Conservation (phyloP, 2,888 invertebrate genomes). For the Spisula solida region DNA sequence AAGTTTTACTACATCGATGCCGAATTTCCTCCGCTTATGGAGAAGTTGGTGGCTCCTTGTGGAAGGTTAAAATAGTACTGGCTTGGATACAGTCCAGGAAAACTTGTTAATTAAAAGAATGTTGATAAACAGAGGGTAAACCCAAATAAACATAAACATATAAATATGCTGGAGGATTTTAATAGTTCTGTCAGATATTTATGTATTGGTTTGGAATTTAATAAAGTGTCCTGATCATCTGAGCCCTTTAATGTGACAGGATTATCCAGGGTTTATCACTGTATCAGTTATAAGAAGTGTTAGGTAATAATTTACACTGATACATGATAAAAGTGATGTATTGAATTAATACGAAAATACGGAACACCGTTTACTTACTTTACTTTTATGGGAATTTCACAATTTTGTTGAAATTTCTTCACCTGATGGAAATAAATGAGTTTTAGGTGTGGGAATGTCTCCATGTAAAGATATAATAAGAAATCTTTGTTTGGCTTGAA, state of each 20-base stretch:
- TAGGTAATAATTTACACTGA: constrained; percentile 26
- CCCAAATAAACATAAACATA: not conserved
- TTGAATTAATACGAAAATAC: not conserved
- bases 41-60: too few species aligned
- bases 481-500: too few species aligned
- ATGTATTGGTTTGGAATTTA: constrained; percentile 29
- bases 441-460: not conserved
- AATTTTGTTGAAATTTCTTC: not conserved
- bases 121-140: too few species aligned
- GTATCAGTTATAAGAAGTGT: constrained; percentile 30
- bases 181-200: constrained; percentile 18
- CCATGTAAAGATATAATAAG: not conserved
- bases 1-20: too few species aligned
- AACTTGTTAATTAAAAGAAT: too few species aligned
- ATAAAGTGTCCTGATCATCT: constrained; percentile 25
- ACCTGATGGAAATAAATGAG: not conserved
- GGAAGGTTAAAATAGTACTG: too few species aligned
- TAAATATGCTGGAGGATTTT: not conserved
- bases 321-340: constrained; percentile 28
- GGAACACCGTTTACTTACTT: not conserved
- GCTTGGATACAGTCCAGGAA: too few species aligned
- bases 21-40: too few species aligned
- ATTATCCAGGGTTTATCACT: constrained; percentile 41
- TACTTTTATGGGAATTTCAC: constrained; percentile 7
- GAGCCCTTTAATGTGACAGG: not conserved